Base-by-base conservation (phyloP, 2,888 invertebrate species). In the Eilema griseolum region DNA sequence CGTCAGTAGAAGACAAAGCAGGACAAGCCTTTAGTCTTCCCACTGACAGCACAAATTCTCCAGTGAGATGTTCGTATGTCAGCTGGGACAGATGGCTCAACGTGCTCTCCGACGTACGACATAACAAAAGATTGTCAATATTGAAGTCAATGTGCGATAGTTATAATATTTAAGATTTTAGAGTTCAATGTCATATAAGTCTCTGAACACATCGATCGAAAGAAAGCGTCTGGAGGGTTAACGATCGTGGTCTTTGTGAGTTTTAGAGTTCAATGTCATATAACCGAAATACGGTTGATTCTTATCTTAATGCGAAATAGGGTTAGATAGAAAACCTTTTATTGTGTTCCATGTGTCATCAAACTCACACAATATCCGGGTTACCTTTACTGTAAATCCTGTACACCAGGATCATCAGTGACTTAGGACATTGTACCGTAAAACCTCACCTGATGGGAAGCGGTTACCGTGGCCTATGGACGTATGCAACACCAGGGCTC, bases 191-290 rank as follows among this genome's bases (percentile, higher is more conserved):
- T 52, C 52, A 52, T 3, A 20, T 52, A 52, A 52, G 52, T 20
- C 20, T 52, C 52, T 5, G 3, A 4, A 52, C n/a, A 52, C n/a
- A 52, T 52, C 52, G 52, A 52, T 52, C 10, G 52, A 7, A 52
- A 46, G 46, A 46, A 52, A 52, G 8, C 52, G 52, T 10, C 8
- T 20, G n/a, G n/a, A 10, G 52, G 52, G 52, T 52, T 8, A 52
- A 52, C 52, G 52, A n/a, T 20, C 52, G 1, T 10, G 52, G 7
- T 52, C 52, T 52, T 52, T 52, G 52, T 52, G n/a, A n/a, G 8
- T 52, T 52, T 46, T 52, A n/a, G n/a, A n/a, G 52, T 52, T 52
- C 52, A 52, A 52, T 52, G 52, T 52, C 52, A 52, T 52, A 52
- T 52, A 20, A 20, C n/a, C 20, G 10, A 52, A 52, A 52, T 10